Base-by-base conservation (phyloP, 2,797 vertebrate species). In the Selene dorsalis region DNA sequence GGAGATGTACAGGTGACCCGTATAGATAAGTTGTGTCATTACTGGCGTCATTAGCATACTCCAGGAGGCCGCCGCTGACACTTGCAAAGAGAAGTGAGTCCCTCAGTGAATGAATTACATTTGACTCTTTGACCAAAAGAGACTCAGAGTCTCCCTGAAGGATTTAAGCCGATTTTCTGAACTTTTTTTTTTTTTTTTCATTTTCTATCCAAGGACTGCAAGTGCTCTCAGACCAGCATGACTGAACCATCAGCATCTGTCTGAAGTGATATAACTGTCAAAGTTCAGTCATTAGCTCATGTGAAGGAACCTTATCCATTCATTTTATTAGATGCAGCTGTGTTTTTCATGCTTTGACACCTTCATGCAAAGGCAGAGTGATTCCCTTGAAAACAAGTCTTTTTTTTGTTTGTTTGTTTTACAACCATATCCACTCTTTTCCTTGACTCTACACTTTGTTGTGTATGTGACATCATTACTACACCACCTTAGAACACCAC, bases 101-200 rank as follows among this genome's bases (percentile, higher is more conserved):
- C 73, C 32, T 63, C 61, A 59, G 16, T 56, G 61, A 82, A 76
- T 79, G 52, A 83, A 77, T 81, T 82, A 63, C 50, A 71, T 73
- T 74, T 83, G 66, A 80, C 65, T 83, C 58, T 75, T 76, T 85
- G 69, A 77, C 71, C 69, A 77, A 66, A 26, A 62, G 62, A 82
- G 52, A 24, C 35, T 79, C 38, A 41, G 26, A 77, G 63, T 66
- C 75, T 16, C 68, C 69, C 73, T 35, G 1, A 79, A 88, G 70
- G 56, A 47, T 56, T 75, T 61, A 57, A 57, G 20, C 18, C 7
- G 52, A 63, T 58, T 80, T 79, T 6, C 60, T 60, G 26, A 68
- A 69, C 55, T 41, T 52, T 47, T 32, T 68, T 38, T 58, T 68
- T 26, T 8, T 68, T 38, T 62, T 68, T 26, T 8, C 32, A 3